Base-by-base conservation (phyloP, 2,888 invertebrate genomes). In the Diogma glabrata region DNA sequence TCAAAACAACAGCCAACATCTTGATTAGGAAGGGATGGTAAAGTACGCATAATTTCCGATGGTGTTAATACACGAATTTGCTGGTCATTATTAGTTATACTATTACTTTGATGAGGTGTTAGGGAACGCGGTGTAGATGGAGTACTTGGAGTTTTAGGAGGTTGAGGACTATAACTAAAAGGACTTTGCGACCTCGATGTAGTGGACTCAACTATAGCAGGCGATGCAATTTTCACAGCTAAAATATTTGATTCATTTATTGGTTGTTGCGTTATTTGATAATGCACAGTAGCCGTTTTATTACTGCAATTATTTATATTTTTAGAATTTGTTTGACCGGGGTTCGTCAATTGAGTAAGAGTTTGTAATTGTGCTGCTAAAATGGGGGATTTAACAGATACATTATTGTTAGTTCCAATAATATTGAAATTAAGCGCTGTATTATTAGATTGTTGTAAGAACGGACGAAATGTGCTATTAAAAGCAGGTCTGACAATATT, bases 11-110 rank as follows among this genome's bases (percentile, higher is more conserved):
- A 52, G 19, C 51, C 48, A 43, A 50, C 51, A 53, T 59, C 59
- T 51, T 58, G 59, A 47, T 56, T 54, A 46, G 61, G 61, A 53
- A 87, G 81, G 72, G 85, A 84, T 71, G 88, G 87, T 75, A 87
- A 81, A 69, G 87, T 87, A 79, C 86, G 83, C 87, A 87, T 87
- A 72, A 88, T 87, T 81, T 88, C 87, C 63, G 86, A 86, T 65
- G 88, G 87, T 65, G 88, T 88, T 71, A 88, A 79, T 74, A 87
- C 87, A 72, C 87, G 82, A 72, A 87, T 87, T 75, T 86, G 87
- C 73, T 86, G 86, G 75, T 87, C 87, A 63, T 75, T 73, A 63
- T 60, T 66, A 63, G 63, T 66, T 65, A 51, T 40, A 46, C 26
- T 49, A 30, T 30, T 30, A 30, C 24, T 48, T n/a, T 30, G 30